Evolutionary conservation across 2,113 vertebrate genomes (phyloP).

Genomic region (Nycticebus coucang): DNA sequence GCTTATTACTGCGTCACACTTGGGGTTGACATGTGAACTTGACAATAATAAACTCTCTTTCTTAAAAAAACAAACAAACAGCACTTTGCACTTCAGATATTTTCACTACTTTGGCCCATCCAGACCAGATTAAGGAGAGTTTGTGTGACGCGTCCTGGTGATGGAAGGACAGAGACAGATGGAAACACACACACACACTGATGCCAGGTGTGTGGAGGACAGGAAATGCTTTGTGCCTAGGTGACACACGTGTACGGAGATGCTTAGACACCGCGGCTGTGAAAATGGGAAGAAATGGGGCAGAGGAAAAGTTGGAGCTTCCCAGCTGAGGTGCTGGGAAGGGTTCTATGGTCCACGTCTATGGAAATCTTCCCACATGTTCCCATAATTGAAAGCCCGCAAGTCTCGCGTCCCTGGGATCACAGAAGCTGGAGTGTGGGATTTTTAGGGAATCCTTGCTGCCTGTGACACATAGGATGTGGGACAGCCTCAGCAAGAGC

Average conservation of each 20-base stretch:
- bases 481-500: accelerated
- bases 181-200: no score
- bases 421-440: accelerated
- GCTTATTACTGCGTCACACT: background rate
- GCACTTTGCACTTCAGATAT: background rate
- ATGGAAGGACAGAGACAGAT: background rate
- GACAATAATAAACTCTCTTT: background rate
- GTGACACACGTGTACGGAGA: no score
- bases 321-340: background rate
- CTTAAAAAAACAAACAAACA: background rate
- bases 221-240: no score
- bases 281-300: background rate
- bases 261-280: background rate
- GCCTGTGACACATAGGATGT: accelerated
- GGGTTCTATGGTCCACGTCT: background rate
- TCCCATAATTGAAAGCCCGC: background rate
- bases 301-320: background rate
- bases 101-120: background rate
- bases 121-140: no score
- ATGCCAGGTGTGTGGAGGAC: no score
- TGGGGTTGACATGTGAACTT: background rate
- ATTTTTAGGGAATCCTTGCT: background rate
- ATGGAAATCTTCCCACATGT: background rate
- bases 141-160: accelerated
- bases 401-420: accelerated